phyloP scores from a whole-genome alignment of 2,797 vertebrate genomes.

The Rhynchonycteris naso region DNA sequence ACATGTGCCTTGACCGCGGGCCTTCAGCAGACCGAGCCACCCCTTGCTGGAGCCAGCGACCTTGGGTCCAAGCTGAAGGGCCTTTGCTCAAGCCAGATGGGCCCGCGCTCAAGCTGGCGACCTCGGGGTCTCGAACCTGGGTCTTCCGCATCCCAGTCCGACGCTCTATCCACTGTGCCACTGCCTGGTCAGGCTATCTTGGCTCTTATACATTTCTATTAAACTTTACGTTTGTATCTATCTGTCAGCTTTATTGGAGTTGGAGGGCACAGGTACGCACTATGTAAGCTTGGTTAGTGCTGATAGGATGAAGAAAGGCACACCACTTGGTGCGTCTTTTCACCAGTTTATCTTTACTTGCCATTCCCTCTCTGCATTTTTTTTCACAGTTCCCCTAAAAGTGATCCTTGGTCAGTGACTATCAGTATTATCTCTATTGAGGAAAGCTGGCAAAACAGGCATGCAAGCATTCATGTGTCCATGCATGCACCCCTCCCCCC shows the following conservation, averaged over 20 bases:
- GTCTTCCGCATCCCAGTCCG: too few relatives aligned
- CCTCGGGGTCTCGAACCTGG: too few relatives aligned
- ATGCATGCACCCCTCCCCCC: rapidly evolving
- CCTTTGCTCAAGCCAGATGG: too few relatives aligned
- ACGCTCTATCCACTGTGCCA: too few relatives aligned
- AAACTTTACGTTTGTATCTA: not conserved
- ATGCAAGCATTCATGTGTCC: not conserved
- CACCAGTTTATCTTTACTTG: not conserved
- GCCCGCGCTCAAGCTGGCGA: too few relatives aligned
- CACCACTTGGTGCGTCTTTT: not conserved
- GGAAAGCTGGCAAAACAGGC: not conserved
- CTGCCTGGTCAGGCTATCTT: too few relatives aligned
- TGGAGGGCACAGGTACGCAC: not conserved
- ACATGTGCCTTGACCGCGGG: too few relatives aligned
- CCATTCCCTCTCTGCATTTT: not conserved
- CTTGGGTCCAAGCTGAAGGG: too few relatives aligned
- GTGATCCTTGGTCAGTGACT: not conserved
- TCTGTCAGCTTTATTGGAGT: not conserved
- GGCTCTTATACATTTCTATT: not conserved
- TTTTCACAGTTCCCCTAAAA: not conserved
- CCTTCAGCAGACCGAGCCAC: too few relatives aligned
- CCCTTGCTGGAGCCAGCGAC: too few relatives aligned
- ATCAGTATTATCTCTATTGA: not conserved
- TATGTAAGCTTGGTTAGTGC: not conserved
- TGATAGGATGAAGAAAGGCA: not conserved